Base-by-base conservation (phyloP, 2,888 invertebrate species). In the Drosophila atripex region DNA sequence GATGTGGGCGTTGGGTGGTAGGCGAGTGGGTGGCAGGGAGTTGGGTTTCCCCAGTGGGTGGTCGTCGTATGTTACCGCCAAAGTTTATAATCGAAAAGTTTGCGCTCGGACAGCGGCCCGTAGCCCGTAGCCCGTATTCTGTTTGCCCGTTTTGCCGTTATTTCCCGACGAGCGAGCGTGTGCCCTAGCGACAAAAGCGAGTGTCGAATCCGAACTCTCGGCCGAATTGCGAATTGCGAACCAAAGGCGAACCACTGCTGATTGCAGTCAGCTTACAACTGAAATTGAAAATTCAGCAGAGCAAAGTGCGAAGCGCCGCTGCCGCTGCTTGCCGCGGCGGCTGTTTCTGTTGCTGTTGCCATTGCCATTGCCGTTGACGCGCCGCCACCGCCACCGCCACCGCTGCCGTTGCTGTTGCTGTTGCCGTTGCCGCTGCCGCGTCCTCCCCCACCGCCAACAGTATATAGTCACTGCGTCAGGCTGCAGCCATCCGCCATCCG, bases 191-290 rank as follows among this genome's bases (percentile, higher is more conserved):
- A 53, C 51, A 30, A 35, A 46, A 46, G 55, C 55, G 25, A 53
- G 18, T 23, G 21, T 9, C 39, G 53, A 59, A 53, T 49, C 58
- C 50, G 52, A 61, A 51, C 51, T 18, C 47, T 30, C 68, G 58
- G 60, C 72, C 58, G 52, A 61, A 64, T 64, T 46, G 41, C 61
- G 58, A 58, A 63, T 63, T 50, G 39, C 68, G 56, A 65, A 47
- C 63, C 65, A 75, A 84, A 84, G 83, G 85, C 89, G 89, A 89
- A 89, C 89, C 90, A 90, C 86, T 88, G 89, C 89, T 90, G 89
- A 89, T 90, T 90, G 90, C 90, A 90, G 90, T 89, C 90, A 89
- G 90, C 90, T 89, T 89, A 90, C 90, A 90, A 90, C 90, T 90
- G 86, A 90, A 85, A 89, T 89, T 89, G 89, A 89, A 89, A 89